Evolutionary conservation across 2,113 vertebrate genomes (phyloP).

Genomic region (Acanthochromis polyacanthus): DNA sequence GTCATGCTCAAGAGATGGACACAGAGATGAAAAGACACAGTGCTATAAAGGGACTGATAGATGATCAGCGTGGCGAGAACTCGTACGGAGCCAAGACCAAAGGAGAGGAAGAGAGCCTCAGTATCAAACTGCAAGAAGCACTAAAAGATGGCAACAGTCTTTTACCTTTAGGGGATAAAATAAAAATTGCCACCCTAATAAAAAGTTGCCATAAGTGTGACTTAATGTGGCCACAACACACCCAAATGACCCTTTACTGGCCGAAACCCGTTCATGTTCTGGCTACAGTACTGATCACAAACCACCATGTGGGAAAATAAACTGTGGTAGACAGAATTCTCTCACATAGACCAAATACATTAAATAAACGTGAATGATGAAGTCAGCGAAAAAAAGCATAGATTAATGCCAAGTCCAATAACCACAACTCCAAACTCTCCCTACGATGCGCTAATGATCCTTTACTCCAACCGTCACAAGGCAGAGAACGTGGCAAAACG

Average conservation of each 20-base stretch:
- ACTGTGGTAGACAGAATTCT: conserved; percentile 16
- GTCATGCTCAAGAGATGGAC: conserved; percentile 11
- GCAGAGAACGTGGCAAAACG: conserved; percentile 8
- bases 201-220: not conserved
- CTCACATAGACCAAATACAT: conserved; percentile 1
- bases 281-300: conserved; percentile 15
- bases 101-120: conserved; percentile 17
- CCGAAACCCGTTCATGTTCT: not conserved
- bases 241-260: not conserved
- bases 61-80: conserved; percentile 19
- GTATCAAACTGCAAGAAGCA: conserved; percentile 23
- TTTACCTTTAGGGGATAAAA: conserved; percentile 16
- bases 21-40: conserved; percentile 25
- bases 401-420: conserved; percentile 56
- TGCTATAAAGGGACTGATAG: conserved; percentile 23
- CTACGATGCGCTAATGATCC: conserved; percentile 23
- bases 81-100: conserved; percentile 10
- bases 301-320: conserved; percentile 27
- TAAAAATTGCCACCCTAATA: conserved; percentile 2
- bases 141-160: conserved; percentile 17
- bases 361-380: conserved; percentile 41
- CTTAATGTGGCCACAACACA: conserved; percentile 11
- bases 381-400: conserved; percentile 47
- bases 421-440: conserved; percentile 41
- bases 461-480: conserved; percentile 21